Evolutionary conservation across 2,888 invertebrate species (phyloP), one percentile per base, ranked within the genome.

Genomic region (Galerucella nymphaeae): DNA sequence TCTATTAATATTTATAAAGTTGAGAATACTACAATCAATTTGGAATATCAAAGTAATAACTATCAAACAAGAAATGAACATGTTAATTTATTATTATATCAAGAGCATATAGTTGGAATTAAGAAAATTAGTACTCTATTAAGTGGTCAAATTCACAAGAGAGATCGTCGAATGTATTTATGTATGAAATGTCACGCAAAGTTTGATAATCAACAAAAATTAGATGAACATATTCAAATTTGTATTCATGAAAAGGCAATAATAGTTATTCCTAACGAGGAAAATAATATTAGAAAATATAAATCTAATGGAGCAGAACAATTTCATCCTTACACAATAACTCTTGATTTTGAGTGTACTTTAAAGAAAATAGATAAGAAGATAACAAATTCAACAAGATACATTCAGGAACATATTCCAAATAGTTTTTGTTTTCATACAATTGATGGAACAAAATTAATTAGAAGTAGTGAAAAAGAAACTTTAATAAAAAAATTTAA

Each of bases 401-500:
- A n/a, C n/a, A n/a, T 48, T 23, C 16, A 18, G 16, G 48, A 65
- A 30, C 65, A 65, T 50, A 65, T 65, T 50, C 65, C 65, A 11
- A 65, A 45, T 2, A 65, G 65, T 53, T 65, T 65, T 14, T 50
- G 50, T 13, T 65, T 65, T n/a, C 65, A 53, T 8, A 48, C 65
- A 65, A 50, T 30, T 23, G 65, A 65, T 48, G 65, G 65, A 65
- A 0, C 11, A 53, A 65, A 65, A 50, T 1, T 65, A 65, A 65
- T 65, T 10, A 45, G 65, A 65, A 50, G 38, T 50, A 50, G 23
- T 50, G 8, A 65, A 20, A 20, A 53, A 14, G 65, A 48, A 48
- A 65, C 18, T 8, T 53, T 65, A n/a, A 65, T 65, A 53, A 65
- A 65, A 65, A n/a, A 11, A 65, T 50, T 65, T 50, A 66, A 66